phyloP scores from a whole-genome alignment of 2,888 invertebrate species.

The Zygaena filipendulae region DNA sequence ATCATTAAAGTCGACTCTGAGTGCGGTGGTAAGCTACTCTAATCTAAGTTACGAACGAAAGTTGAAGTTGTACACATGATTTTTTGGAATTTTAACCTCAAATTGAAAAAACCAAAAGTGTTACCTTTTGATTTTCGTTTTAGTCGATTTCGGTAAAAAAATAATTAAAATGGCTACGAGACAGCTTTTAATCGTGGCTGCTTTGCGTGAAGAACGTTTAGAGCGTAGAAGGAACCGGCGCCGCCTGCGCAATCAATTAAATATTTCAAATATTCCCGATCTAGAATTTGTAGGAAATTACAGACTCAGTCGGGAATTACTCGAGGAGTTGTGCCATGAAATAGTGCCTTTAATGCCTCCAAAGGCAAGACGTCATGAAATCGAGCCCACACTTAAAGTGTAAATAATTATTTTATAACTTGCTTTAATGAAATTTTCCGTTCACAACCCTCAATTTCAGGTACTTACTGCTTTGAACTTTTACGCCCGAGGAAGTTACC shows the following conservation, averaged over 20 bases:
- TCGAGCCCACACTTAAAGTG: neutral
- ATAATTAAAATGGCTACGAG: constrained; percentile 2
- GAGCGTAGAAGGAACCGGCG: constrained; percentile 21
- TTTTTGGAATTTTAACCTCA: too few species aligned
- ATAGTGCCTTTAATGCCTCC: neutral
- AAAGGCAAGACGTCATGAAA: neutral
- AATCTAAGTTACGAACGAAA: too few species aligned
- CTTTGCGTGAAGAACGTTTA: constrained; percentile 14
- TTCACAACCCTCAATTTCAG: too few species aligned
- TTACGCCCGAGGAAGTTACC: constrained; percentile 2
- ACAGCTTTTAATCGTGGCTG: constrained; percentile 1
- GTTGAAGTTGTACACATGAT: too few species aligned
- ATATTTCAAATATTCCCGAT: constrained; percentile 1
- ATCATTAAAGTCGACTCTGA: too few species aligned
- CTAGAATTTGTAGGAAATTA: constrained; percentile 4
- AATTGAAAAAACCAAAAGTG: too few species aligned
- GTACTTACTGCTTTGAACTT: constrained; percentile 3
- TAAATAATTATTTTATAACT: too few species aligned
- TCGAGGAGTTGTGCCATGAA: constrained; percentile 4
- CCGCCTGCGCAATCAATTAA: constrained; percentile 1
- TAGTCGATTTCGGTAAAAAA: too few species aligned
- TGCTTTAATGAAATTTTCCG: too few species aligned
- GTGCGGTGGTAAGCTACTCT: too few species aligned
- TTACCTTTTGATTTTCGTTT: too few species aligned
- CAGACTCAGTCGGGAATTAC: constrained; percentile 5